Conservation (phyloP, 2,113 vertebrate species). For the Ptychochromis oligacanthus region DNA sequence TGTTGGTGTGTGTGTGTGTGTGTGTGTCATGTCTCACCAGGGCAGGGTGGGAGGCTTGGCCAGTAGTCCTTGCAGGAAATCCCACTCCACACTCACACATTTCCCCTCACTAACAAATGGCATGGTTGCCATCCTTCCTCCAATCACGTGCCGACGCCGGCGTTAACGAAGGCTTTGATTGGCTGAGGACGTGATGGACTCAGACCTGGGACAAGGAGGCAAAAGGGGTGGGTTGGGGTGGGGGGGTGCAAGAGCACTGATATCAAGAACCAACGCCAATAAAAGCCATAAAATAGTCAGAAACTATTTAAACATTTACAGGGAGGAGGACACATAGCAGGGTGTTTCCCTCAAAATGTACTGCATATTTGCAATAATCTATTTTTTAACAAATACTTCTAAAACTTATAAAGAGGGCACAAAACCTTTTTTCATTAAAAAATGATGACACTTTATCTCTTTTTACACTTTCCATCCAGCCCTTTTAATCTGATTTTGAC, state of each 20-base stretch:
- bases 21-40: slow-evolving; percentile 81
- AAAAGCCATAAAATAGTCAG: background rate
- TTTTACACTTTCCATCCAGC: background rate
- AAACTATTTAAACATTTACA: background rate
- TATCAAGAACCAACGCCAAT: background rate
- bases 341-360: background rate
- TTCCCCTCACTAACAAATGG: slow-evolving; percentile 86
- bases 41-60: slow-evolving; percentile 88
- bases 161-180: slow-evolving; percentile 77
- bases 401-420: background rate
- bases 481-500: background rate
- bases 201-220: slow-evolving; percentile 48
- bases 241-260: background rate
- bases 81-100: slow-evolving; percentile 88
- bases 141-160: slow-evolving; percentile 64
- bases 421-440: background rate
- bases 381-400: background rate
- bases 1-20: slow-evolving; percentile 43
- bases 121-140: slow-evolving; percentile 85
- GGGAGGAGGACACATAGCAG: background rate
- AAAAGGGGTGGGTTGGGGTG: no score
- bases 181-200: slow-evolving; percentile 70
- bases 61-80: slow-evolving; percentile 88
- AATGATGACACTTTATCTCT: background rate
- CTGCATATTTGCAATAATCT: background rate